phyloP scores from a whole-genome alignment of 2,797 vertebrate species.

The Orestias chungarensis region DNA sequence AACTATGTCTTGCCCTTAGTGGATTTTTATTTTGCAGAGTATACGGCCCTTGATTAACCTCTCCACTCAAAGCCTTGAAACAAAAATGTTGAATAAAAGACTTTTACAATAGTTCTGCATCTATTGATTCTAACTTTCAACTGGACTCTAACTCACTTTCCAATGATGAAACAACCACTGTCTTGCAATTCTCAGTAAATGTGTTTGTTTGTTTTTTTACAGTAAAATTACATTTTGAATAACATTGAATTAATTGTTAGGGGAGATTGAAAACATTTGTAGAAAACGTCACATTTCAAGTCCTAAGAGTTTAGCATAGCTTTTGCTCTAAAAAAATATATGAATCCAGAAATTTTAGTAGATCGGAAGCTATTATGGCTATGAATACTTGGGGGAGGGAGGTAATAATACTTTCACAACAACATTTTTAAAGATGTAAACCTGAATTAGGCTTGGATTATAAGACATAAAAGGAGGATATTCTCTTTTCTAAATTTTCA shows the following conservation, averaged over 20 bases:
- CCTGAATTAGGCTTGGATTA: not conserved
- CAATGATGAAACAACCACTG: not conserved
- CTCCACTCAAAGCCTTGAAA: constrained; percentile 69
- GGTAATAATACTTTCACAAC: not conserved
- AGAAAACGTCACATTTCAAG: not conserved
- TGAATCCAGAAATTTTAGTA: not conserved
- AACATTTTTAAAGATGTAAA: not conserved
- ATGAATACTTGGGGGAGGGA: not conserved
- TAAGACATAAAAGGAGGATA: not conserved
- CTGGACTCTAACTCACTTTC: not conserved
- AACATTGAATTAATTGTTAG: not conserved
- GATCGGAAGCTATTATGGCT: not conserved
- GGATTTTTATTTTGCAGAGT: constrained; percentile 71
- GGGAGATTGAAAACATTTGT: not conserved
- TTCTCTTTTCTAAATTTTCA: not conserved
- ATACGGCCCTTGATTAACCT: constrained; percentile 60
- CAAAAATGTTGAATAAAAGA: constrained; percentile 81
- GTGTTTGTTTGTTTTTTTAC: not conserved
- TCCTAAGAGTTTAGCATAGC: not conserved
- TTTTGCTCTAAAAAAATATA: not conserved
- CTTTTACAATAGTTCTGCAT: constrained; percentile 74
- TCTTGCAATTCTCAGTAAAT: not conserved
- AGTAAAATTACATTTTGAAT: not conserved
- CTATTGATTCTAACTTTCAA: constrained; percentile 38
- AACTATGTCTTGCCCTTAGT: constrained; percentile 62